Percentiles rank a stretch among this genome's conserved stretches.
Conservation (phyloP, 2,888 invertebrate genomes). For the Drosophila cyrtoloma region DNA sequence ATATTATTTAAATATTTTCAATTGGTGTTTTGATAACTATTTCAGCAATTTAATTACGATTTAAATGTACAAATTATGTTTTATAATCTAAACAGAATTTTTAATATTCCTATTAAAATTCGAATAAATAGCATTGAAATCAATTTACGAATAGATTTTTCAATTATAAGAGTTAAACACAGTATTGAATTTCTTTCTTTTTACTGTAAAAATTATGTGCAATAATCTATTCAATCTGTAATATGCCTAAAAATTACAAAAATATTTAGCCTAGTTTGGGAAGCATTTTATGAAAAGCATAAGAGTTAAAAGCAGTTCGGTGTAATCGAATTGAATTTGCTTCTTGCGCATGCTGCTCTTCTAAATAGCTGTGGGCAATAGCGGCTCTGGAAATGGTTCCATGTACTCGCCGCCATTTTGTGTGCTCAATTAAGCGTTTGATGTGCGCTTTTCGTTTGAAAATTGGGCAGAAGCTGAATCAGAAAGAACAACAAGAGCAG, state of each 20-base stretch:
- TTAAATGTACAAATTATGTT: background rate
- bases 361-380: constrained; percentile 44
- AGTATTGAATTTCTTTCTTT: no score
- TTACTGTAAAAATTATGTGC: background rate
- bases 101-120: background rate
- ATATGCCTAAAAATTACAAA: background rate
- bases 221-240: background rate
- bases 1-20: background rate
- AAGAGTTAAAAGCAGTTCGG: constrained; percentile 31
- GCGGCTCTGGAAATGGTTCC: constrained; percentile 43
- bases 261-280: background rate
- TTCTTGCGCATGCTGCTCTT: constrained; percentile 6
- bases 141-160: background rate
- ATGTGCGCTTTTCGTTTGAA: constrained; percentile 61
- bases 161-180: no score
- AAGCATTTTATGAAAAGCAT: background rate
- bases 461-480: constrained; percentile 26
- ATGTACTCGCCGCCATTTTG: constrained; percentile 57
- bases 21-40: background rate
- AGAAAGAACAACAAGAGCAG: background rate
- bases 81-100: background rate
- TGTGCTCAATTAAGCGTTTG: constrained; percentile 63
- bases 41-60: background rate
- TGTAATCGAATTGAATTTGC: constrained; percentile 3
- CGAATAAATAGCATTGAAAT: background rate